Evolutionary conservation across 2,113 vertebrate genomes (phyloP).

Genomic region (Ancistrus triradiatus): DNA sequence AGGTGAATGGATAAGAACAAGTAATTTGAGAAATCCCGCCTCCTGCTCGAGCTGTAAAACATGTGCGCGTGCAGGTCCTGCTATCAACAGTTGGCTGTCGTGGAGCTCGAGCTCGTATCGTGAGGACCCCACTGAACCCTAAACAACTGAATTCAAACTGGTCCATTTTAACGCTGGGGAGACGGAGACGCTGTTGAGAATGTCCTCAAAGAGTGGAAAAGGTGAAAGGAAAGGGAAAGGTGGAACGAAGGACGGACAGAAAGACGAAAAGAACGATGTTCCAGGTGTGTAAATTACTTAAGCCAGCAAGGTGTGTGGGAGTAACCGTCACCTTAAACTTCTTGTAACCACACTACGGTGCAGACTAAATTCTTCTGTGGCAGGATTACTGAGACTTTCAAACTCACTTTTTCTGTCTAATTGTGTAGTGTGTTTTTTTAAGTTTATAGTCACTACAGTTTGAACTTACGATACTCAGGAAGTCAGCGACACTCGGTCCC

Average conservation of each 20-base stretch:
- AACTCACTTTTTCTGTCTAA: not conserved
- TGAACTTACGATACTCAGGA: too few species aligned
- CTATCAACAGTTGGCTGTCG: constrained; percentile 39
- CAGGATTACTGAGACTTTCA: not conserved
- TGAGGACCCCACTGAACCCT: not conserved
- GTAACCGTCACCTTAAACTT: too few species aligned
- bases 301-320: not conserved
- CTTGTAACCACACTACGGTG: too few species aligned
- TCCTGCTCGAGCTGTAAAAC: constrained; percentile 29
- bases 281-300: constrained; percentile 21
- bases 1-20: not conserved
- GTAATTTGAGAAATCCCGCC: constrained; percentile 37
- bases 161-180: not conserved
- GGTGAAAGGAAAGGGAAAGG: constrained; percentile 25
- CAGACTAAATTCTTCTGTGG: too few species aligned
- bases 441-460: too few species aligned
- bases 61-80: constrained; percentile 28
- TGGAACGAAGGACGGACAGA: constrained; percentile 31
- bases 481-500: too few species aligned
- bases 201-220: constrained; percentile 34
- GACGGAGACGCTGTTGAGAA: not conserved
- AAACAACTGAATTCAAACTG: not conserved
- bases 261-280: constrained; percentile 9
- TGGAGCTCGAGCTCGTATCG: constrained; percentile 11
- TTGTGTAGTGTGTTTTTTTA: not conserved